phyloP scores from a whole-genome alignment of 2,113 vertebrate genomes.

The Protobothrops mucrosquamatus region DNA sequence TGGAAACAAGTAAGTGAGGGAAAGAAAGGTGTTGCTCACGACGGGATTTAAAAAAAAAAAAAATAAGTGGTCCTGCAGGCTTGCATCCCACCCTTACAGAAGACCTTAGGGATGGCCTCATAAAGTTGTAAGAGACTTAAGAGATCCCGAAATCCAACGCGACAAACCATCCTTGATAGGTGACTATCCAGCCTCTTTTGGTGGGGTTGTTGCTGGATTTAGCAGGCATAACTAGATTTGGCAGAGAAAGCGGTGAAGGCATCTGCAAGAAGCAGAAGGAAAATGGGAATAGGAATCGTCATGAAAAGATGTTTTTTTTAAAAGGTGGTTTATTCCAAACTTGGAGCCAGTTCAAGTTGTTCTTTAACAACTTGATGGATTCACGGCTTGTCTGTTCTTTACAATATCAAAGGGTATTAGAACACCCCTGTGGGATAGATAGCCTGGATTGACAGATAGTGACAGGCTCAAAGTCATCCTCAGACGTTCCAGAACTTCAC shows the following conservation, averaged over 20 bases:
- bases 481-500: not conserved
- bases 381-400: not conserved
- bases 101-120: not conserved
- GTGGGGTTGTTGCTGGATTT: not conserved
- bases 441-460: not conserved
- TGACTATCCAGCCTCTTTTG: not conserved
- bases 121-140: not conserved
- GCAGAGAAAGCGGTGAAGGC: not conserved
- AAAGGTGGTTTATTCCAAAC: not conserved
- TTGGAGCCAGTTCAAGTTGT: not conserved
- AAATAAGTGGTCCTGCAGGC: not conserved
- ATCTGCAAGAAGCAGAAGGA: not conserved
- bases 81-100: not conserved
- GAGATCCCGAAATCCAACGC: not conserved
- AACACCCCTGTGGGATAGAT: not conserved
- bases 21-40: not conserved
- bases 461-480: not conserved
- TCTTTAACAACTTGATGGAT: not conserved
- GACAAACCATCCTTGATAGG: too few species aligned
- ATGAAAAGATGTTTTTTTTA: not conserved
- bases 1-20: constrained; percentile 83
- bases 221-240: not conserved
- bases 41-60: not conserved
- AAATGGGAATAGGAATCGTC: not conserved
- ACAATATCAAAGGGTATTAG: not conserved